Conservation (phyloP, 2,113 vertebrate genomes). For the Motacilla alba region DNA sequence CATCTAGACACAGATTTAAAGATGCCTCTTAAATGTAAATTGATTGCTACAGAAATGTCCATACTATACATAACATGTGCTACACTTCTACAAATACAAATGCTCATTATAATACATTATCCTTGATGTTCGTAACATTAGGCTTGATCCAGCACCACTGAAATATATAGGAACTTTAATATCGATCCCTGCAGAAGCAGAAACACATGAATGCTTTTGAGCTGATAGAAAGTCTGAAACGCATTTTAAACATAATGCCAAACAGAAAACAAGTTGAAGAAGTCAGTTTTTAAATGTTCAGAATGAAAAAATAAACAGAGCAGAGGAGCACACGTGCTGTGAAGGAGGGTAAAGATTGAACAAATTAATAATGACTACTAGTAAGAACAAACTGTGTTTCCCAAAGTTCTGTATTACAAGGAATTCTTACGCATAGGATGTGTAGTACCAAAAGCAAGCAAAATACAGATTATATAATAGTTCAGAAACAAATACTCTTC, state of each 20-base stretch:
- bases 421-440: not conserved
- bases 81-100: not conserved
- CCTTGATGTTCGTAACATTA: not conserved
- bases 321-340: not conserved
- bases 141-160: not conserved
- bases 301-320: not conserved
- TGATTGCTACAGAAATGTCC: not conserved
- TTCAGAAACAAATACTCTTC: not conserved
- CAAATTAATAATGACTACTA: not conserved
- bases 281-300: not conserved
- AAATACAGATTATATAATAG: not conserved
- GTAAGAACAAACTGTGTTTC: not conserved
- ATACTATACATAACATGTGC: not conserved
- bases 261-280: not conserved
- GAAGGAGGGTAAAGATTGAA: not conserved
- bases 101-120: not conserved
- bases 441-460: not conserved
- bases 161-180: not conserved
- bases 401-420: not conserved
- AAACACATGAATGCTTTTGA: not conserved
- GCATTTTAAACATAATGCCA: not conserved
- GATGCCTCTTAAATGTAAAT: not conserved
- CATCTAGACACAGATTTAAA: not conserved
- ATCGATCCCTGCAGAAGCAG: not conserved
- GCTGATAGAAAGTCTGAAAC: not conserved